Conservation (phyloP, 2,797 vertebrate genomes). For the Gobio occitaniae region DNA sequence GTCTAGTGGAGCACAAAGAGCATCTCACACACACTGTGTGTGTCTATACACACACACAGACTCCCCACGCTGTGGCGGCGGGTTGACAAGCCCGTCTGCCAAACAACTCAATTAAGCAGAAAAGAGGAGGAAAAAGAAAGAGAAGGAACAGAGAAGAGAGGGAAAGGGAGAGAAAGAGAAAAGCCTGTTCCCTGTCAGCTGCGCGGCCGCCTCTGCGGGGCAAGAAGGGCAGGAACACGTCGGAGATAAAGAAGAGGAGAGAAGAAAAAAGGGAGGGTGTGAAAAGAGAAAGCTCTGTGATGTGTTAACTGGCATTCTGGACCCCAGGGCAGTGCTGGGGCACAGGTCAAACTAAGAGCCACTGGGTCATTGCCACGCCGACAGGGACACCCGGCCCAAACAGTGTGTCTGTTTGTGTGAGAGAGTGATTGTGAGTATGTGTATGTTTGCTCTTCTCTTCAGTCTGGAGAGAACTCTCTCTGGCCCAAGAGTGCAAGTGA, state of each 20-base stretch:
- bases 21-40: constrained; percentile 88
- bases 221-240: constrained; percentile 59
- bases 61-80: constrained; percentile 95
- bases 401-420: constrained; percentile 31
- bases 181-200: constrained; percentile 65
- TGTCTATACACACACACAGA: constrained; percentile 83
- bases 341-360: constrained; percentile 80
- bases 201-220: constrained; percentile 45
- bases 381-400: constrained; percentile 60
- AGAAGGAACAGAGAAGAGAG: constrained; percentile 76
- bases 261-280: constrained; percentile 59
- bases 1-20: constrained; percentile 94
- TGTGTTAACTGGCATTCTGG: constrained; percentile 91
- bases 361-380: constrained; percentile 80
- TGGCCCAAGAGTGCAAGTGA: constrained; percentile 33
- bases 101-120: constrained; percentile 99
- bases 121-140: constrained; percentile 84
- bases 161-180: constrained; percentile 68
- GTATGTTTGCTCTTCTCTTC: constrained; percentile 64
- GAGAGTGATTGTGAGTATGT: constrained; percentile 47
- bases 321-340: constrained; percentile 77
- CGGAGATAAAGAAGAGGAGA: constrained; percentile 70
- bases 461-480: constrained; percentile 48
- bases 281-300: constrained; percentile 70
- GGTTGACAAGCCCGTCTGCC: constrained; percentile 94